Evolutionary conservation across 2,888 invertebrate genomes (phyloP), one percentile per base, ranked within the genome.

Genomic region (Caenorhabditis sp.): DNA sequence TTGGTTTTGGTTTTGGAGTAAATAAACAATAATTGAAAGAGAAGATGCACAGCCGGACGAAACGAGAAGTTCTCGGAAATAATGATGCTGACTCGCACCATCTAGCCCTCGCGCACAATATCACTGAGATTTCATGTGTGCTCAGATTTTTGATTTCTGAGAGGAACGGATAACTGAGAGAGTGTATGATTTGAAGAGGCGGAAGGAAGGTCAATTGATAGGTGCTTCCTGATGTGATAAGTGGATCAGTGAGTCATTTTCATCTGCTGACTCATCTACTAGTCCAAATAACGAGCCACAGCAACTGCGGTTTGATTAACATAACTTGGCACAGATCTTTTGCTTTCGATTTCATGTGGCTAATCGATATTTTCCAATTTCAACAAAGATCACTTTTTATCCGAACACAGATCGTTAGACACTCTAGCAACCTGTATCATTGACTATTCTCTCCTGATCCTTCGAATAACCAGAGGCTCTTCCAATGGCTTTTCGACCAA

Each of bases 1-100:
- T 75, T 75, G 76, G 76, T 76, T 76, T 76, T 76, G 68, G 76
- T 76, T 76, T 76, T 76, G 68, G 59, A 38, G 76, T 69, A 76
- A 76, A 76, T 76, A 76, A 76, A 76, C 69, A 76, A 76, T 76
- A 76, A 76, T 64, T 24, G 68, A 19, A 47, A 19, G 19, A 47
- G 19, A n/a, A 19, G 47, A 19, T 19, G 74, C 63, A 51, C 49
- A 69, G 68, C 76, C 66, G 66, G 44, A 76, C 76, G 61, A 47
- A 58, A 66, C 74, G 75, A 68, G 68, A 51, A 69, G 59, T 76
- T 76, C 76, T 76, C 76, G 61, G 76, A 76, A 76, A 68, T 59
- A 66, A 69, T 49, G 61, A 76, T 59, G 61, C 61, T 74, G 74
- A 74, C 56, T 73, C 73, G 73, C 59, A 26, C 70, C 56, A 28